Base-by-base conservation (phyloP, 2,797 vertebrate species). In the Pelobates cultripes region DNA sequence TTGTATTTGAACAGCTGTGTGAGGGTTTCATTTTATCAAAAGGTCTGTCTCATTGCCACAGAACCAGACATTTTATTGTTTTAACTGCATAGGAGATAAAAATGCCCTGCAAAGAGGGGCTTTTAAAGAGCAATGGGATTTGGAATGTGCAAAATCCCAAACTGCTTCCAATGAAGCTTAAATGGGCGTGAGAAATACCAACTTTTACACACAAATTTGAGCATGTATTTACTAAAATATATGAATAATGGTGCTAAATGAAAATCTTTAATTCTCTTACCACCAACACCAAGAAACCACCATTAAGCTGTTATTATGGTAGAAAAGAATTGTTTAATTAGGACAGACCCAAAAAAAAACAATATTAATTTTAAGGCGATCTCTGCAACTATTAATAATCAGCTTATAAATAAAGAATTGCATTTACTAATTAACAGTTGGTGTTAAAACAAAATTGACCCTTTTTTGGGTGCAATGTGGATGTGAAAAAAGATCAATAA, bases 1-100 rank as follows among this genome's bases (percentile, higher is more conserved):
- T 94, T 94, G 94, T 93, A 94, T 94, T 94, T 94, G 94, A 94
- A 92, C 93, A 94, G 92, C 93, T 93, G 94, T 88, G 82, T 89
- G 90, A 91, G 92, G 92, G 90, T 93, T 93, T 90, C 91, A 84
- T 84, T 84, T 84, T 84, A 84, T 84, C 82, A 93, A 93, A 28
- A 90, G 92, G 94, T 92, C 93, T 93, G 93, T 93, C 93, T 93
- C 94, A 94, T 92, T 90, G 93, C 91, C 94, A 93, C 92, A 82
- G 87, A 76, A 85, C 86, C 76, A 86, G 87, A 93, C 89, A 90
- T 92, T 93, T 92, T 92, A 92, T 92, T 92, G 92, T 92, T 91
- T 90, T 85, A 83, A 79, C 77, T 84, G 73, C 77, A 84, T 66
- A 3, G 45, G 51, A 53, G 85, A 85, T 86, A 87, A 86, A 86